Evolutionary conservation across 2,888 invertebrate species (phyloP).

Genomic region (Drosophila ezoana): DNA sequence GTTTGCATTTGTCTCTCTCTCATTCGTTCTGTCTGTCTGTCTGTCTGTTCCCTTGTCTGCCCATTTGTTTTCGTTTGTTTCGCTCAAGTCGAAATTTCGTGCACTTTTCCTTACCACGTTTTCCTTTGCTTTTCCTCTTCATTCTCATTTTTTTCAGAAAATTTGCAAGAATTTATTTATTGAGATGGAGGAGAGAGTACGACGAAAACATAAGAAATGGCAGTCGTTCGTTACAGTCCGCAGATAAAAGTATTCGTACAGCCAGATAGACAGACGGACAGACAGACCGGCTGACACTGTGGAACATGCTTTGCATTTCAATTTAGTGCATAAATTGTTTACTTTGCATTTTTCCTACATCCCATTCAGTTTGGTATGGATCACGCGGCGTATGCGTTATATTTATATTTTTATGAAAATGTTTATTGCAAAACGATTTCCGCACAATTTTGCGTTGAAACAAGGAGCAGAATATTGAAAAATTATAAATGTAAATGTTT

Average conservation of each 20-base stretch:
- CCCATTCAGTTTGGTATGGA: constrained; percentile 15
- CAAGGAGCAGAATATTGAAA: background rate
- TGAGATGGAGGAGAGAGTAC: constrained; percentile 14
- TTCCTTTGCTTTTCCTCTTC: constrained; percentile 9
- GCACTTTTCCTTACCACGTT: constrained; percentile 31
- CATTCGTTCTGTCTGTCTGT: constrained; percentile 16
- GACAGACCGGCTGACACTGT: constrained; percentile 18
- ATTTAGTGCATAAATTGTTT: constrained; percentile 59
- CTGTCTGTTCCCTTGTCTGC: constrained; percentile 22
- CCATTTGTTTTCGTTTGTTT: constrained; percentile 46
- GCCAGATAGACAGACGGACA: background rate
- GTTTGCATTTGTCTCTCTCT: constrained; percentile 59
- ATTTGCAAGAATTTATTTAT: constrained; percentile 66
- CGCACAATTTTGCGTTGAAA: background rate
- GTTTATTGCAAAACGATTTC: constrained; percentile 23
- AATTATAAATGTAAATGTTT: background rate
- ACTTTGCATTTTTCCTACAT: constrained; percentile 35
- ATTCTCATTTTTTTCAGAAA: constrained; percentile 14
- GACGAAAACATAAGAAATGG: background rate
- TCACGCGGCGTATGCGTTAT: constrained; percentile 34
- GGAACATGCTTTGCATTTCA: constrained; percentile 70
- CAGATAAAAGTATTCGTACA: constrained; percentile 45
- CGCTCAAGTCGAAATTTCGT: constrained; percentile 40
- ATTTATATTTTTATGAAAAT: constrained; percentile 8
- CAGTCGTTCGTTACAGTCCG: constrained; percentile 22